Base-by-base conservation (phyloP, 2,888 invertebrate species). In the Acanthosepion esculentum region DNA sequence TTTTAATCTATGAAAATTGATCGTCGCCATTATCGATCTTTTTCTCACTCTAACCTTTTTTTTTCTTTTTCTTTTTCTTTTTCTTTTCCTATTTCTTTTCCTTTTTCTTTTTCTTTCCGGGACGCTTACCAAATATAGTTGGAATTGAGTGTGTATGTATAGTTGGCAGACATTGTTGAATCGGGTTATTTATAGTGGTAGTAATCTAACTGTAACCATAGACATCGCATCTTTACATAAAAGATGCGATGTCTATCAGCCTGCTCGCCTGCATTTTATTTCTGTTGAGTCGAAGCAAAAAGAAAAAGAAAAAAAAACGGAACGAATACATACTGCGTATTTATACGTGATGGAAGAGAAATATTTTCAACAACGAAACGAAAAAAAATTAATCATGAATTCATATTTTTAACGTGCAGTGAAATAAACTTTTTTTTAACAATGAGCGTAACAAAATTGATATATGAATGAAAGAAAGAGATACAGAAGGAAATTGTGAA, bases 71-170 rank as follows among this genome's bases (percentile, higher is more conserved):
- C 41, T 2, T 41, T 41, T 41, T 2, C 41, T 41, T 41, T 41
- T 41, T 3, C 41, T 41, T 41, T 41, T 41, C 3, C 41, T 41
- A 3, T 41, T 41, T 2, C 41, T 41, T 41, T 41, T 41, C 41
- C 41, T 41, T 41, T 41, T 41, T 41, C 41, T 41, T 41, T 41
- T 41, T 2, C 41, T 41, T 23, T 23, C 59, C 59, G 59, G 64
- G 64, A 64, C 64, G 64, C 64, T 64, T 64, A 64, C 64, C 64
- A 64, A 64, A 64, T 64, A 64, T 64, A 64, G 64, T 64, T 64
- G 64, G 64, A 64, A 64, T 64, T 64, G 64, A 26, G 64, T 64
- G 64, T 64, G 64, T 23, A 64, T 64, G 64, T 26, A 29, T 64
- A 26, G 26, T 8, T 64, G 64, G 64, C 26, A 26, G 64, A 64